Evolutionary conservation across 2,113 vertebrate genomes (phyloP).

Genomic region (Octodon degus): DNA sequence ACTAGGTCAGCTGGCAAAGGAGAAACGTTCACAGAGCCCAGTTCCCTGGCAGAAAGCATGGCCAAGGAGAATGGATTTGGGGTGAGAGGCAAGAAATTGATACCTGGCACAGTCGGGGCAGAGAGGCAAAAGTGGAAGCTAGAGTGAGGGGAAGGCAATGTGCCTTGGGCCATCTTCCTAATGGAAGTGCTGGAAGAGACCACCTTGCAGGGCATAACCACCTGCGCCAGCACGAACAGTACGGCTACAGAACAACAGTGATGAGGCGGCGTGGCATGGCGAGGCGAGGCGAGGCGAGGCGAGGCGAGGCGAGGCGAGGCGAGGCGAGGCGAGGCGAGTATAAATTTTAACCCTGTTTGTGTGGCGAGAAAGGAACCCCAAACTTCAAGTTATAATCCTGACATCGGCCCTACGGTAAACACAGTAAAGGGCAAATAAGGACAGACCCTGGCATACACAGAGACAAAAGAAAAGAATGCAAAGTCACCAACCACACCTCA

Average conservation of each 20-base stretch:
- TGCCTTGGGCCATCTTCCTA: background rate
- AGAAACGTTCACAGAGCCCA: background rate
- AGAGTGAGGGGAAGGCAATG: background rate
- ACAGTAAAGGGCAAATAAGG: background rate
- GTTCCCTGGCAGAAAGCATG: background rate
- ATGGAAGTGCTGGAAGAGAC: background rate
- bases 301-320: fast-evolving
- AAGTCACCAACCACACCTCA: background rate
- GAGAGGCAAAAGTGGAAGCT: background rate
- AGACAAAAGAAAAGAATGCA: background rate
- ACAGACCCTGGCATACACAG: background rate
- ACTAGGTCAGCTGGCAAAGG: background rate
- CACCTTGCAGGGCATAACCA: background rate
- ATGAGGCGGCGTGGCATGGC: fast-evolving
- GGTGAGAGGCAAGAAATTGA: background rate
- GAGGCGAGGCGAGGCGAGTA: background rate
- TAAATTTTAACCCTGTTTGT: background rate
- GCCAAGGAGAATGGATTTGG: background rate
- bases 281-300: background rate
- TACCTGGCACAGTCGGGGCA: background rate
- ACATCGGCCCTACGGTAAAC: background rate
- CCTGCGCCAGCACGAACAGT: background rate
- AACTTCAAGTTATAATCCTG: background rate
- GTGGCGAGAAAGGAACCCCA: background rate
- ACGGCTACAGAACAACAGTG: background rate